Percentiles rank a stretch among this genome's conserved stretches.
phyloP scores from a whole-genome alignment of 2,888 invertebrate genomes.

The Sipunculus nudus region DNA sequence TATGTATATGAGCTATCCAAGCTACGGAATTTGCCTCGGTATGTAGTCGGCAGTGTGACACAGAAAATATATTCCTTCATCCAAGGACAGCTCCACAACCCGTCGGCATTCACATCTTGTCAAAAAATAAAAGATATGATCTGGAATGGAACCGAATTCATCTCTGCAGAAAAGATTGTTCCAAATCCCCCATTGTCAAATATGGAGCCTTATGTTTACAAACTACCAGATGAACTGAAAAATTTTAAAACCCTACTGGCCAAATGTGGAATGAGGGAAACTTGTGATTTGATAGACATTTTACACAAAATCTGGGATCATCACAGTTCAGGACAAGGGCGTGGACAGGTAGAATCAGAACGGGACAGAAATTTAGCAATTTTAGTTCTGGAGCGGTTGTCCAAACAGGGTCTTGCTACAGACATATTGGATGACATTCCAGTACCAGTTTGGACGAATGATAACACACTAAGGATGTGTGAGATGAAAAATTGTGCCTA shows the following conservation, averaged over 20 bases:
- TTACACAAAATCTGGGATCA: slow-evolving; percentile 20
- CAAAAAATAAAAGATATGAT: too few species aligned
- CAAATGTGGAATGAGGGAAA: slow-evolving; percentile 21
- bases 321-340: too few species aligned
- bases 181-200: slow-evolving; percentile 19
- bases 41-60: too few species aligned
- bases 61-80: too few species aligned
- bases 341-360: too few species aligned
- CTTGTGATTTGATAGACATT: slow-evolving; percentile 28
- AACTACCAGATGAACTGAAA: slow-evolving; percentile 32
- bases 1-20: slow-evolving; percentile 26
- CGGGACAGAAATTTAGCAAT: too few species aligned
- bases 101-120: too few species aligned
- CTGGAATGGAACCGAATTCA: slow-evolving; percentile 45
- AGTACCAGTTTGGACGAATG: too few species aligned
- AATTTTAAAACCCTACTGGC: slow-evolving; percentile 28
- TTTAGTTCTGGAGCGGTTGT: too few species aligned
- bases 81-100: too few species aligned
- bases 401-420: too few species aligned
- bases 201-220: slow-evolving; percentile 37
- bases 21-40: neutral
- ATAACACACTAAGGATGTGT: slow-evolving; percentile 13
- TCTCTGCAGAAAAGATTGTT: slow-evolving; percentile 13
- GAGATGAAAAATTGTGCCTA: slow-evolving; percentile 36
- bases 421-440: too few species aligned